phyloP scores from a whole-genome alignment of 2,113 vertebrate species.

The Orycteropus afer region DNA sequence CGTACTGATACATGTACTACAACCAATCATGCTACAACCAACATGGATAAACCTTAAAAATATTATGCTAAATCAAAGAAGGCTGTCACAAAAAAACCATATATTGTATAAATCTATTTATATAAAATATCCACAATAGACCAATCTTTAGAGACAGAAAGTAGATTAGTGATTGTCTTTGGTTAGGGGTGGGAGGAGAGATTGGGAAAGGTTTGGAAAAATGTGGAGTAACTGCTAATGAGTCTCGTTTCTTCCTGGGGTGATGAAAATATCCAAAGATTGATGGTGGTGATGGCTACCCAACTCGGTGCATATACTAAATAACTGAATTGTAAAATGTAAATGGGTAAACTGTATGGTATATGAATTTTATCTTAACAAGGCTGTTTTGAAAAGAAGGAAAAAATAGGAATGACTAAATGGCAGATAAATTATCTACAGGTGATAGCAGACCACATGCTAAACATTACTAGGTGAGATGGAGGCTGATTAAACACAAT shows the following conservation, averaged over 20 bases:
- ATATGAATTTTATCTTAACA: too few species aligned
- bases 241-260: neutral
- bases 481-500: neutral
- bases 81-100: too few species aligned
- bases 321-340: neutral
- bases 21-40: too few species aligned
- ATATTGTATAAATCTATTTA: neutral
- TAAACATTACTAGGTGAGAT: neutral
- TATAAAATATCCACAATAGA: neutral
- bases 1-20: too few species aligned
- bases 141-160: neutral
- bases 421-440: neutral
- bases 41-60: too few species aligned
- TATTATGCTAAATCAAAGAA: too few species aligned
- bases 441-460: neutral
- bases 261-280: slow-evolving; percentile 34
- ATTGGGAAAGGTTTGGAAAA: neutral
- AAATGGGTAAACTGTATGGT: too few species aligned
- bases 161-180: neutral
- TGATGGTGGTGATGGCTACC: neutral
- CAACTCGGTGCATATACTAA: neutral
- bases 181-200: neutral
- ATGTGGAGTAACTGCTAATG: neutral
- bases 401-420: neutral
- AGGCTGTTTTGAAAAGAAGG: too few species aligned